Conservation (phyloP, 1,140 invertebrate species). For the Manduca sexta region DNA sequence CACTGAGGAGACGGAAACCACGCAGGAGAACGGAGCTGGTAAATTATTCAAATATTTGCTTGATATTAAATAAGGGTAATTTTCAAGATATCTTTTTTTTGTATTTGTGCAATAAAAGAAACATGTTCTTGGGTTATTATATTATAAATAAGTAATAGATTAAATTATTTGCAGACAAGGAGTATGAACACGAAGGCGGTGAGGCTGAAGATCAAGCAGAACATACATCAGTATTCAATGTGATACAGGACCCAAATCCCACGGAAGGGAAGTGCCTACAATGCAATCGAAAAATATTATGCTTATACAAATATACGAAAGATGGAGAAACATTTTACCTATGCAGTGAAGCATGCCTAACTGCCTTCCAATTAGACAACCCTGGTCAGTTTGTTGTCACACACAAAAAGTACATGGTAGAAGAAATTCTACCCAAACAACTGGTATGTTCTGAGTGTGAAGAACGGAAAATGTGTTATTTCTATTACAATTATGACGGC, state of each 20-base stretch:
- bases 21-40: constrained; percentile 33
- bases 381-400: constrained; percentile 41
- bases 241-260: constrained; percentile 48
- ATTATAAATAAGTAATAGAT: no score
- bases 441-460: constrained; percentile 64
- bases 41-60: no score
- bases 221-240: constrained; percentile 14
- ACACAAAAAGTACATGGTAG: constrained; percentile 56
- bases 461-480: constrained; percentile 69
- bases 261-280: constrained; percentile 42
- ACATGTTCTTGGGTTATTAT: no score
- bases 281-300: constrained; percentile 39
- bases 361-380: constrained; percentile 32
- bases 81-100: no score
- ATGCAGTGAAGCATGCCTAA: constrained; percentile 46
- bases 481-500: constrained; percentile 71
- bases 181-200: constrained; percentile 40
- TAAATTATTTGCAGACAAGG: constrained; percentile 43
- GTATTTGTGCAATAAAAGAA: no score
- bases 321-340: constrained; percentile 46
- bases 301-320: constrained; percentile 36
- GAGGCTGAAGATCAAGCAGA: constrained; percentile 33
- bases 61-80: no score
- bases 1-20: constrained; percentile 32
- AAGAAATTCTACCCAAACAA: constrained; percentile 50